These are phyloP conservation scores for Microplitis deprimator DNA, from an alignment of 2,888 invertebrate species.

Conservation along the genomic window DNA sequence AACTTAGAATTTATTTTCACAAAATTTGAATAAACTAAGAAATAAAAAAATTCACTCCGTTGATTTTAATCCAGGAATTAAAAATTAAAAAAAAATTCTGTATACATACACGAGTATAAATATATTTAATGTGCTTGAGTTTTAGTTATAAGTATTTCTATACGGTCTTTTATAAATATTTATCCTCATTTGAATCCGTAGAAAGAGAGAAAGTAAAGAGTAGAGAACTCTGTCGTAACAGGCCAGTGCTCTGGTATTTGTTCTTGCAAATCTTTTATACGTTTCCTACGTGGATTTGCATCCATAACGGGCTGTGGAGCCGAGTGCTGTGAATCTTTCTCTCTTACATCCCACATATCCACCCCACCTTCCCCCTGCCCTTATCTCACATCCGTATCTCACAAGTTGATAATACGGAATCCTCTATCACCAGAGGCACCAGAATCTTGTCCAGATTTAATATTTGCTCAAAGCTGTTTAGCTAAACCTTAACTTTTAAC, in stretches of 20 bases:
- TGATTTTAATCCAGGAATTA: too few relatives aligned
- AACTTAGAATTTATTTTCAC: too few relatives aligned
- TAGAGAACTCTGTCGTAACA: constrained; percentile 10
- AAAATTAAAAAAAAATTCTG: too few relatives aligned
- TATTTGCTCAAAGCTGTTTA: constrained; percentile 2
- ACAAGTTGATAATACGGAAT: background rate
- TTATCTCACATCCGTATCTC: background rate
- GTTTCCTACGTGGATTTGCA: constrained; percentile 65
- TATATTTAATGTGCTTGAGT: background rate
- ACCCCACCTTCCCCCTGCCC: background rate
- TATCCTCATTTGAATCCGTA: constrained; percentile 68
- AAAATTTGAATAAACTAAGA: too few relatives aligned
- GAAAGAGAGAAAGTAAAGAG: constrained; percentile 40
- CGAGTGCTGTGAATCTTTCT: constrained; percentile 47
- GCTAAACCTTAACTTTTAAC: background rate
- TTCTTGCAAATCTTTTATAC: constrained; percentile 67
- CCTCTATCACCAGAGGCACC: constrained; percentile 10
- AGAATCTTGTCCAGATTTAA: constrained; percentile 15
- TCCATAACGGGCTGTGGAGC: constrained; percentile 56
- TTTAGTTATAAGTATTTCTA: background rate
- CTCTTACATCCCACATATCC: constrained; percentile 2
- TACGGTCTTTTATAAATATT: constrained; percentile 68
- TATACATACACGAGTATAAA: background rate
- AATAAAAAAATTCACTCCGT: too few relatives aligned
- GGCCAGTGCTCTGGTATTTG: constrained; percentile 57